Evolutionary conservation across 30 jellyfish, hydroid and myxozoan species (phyloP), one percentile per base, ranked within the genome.

Genomic region (Pelagia noctiluca): DNA sequence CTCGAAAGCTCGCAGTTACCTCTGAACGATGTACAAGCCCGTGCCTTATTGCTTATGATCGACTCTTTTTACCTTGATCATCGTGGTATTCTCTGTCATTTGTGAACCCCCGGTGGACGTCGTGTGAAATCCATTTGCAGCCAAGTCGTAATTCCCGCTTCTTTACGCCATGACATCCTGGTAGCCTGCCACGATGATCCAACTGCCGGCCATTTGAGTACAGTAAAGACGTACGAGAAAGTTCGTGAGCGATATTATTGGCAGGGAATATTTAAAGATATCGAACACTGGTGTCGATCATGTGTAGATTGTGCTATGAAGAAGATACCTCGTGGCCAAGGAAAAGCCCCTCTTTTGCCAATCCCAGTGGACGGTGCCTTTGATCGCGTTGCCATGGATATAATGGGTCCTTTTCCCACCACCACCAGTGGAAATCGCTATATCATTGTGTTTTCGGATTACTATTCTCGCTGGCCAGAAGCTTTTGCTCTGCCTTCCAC

Each of bases 251-350:
- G 90, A 22, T 79, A 79, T 48, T 79, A 26, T 65, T 62, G 90
- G 90, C 69, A 46, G 18, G 90, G 90, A 7, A 62, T 79, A 82
- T 63, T 29, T 37, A 79, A 79, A 31, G 90, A 79, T 22, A 33
- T 71, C 31, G 94, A 83, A 48, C 94, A 83, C 42, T 83, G 94
- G 88, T 83, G 94, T 38, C 35, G 29, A 8, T 5, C 88, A 29
- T 83, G 94, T 65, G 88, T 83, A 7, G 94, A 70, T 71, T 83
- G 88, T 60, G 74, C 80, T 78, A 70, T 83, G 94, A 52, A 37
- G 49, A 83, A 71, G 49, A 10, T 13, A 22, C 94, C 88, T 12
- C 88, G 82, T 13, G 2, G 42, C 34, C 22, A 49, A n/a, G 73
- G 38, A 29, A 79, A 63, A 28, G 81, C 82, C 1, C 90, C 80